These are phyloP conservation scores for Pogonognathellus flavescens DNA, from an alignment of 1,140 invertebrate species.

Conservation along the genomic window DNA sequence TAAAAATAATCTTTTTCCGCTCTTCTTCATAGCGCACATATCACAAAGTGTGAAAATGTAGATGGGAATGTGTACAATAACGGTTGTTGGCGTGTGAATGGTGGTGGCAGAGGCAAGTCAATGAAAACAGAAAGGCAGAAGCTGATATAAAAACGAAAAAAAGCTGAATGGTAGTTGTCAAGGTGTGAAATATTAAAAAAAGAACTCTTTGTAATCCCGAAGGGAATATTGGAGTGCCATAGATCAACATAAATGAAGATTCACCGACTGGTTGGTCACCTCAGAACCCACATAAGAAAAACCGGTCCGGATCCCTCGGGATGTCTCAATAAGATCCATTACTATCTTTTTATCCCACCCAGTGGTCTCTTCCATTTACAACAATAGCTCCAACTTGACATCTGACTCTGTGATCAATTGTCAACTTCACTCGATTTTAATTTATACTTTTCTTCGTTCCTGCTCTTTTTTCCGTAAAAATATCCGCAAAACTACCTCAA, in stretches of 20 bases:
- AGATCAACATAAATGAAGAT: conserved; percentile 64
- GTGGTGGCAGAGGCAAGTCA: conserved; percentile 5
- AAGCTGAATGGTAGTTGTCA: conserved; percentile 52
- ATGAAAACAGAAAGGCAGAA: conserved; percentile 48
- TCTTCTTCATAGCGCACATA: neutral
- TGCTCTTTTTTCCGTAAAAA: conserved; percentile 21
- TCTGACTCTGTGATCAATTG: conserved; percentile 48
- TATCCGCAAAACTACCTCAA: conserved; percentile 47
- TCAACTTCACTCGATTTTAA: conserved; percentile 49
- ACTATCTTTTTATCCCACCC: conserved; percentile 62
- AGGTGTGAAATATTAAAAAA: conserved; percentile 64
- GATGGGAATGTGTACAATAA: neutral
- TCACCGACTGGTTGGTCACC: conserved; percentile 60
- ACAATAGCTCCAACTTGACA: conserved; percentile 49
- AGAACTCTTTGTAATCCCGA: conserved; percentile 54
- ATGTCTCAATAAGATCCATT: conserved; percentile 63
- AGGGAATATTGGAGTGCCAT: conserved; percentile 61
- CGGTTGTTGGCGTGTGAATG: neutral
- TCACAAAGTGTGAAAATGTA: neutral
- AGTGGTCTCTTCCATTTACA: conserved; percentile 56
- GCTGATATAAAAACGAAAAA: conserved; percentile 49
- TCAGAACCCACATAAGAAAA: conserved; percentile 55
- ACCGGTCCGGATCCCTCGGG: conserved; percentile 49
- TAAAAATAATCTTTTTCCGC: conserved; percentile 45
- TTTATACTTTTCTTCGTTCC: conserved; percentile 36